Percentiles rank a stretch among this genome's conserved stretches.
Evolutionary conservation across 2,888 invertebrate species (phyloP).

Genomic region (Blera fallax): DNA sequence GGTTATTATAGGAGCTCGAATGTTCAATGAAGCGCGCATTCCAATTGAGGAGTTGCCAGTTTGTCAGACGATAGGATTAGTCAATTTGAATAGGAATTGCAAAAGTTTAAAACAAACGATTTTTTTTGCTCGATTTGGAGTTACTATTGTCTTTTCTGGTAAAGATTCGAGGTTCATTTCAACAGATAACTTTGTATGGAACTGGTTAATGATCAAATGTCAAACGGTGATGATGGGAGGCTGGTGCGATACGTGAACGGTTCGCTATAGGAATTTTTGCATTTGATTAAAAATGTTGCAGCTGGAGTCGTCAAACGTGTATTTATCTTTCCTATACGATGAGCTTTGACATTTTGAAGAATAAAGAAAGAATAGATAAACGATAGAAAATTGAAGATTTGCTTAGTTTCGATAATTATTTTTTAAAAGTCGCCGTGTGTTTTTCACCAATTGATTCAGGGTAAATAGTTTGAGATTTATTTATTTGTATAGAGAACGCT

Average conservation of each 20-base stretch:
- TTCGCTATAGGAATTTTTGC: not conserved
- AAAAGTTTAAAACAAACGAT: slow-evolving; percentile 1
- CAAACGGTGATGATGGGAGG: slow-evolving; percentile 19
- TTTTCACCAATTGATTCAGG: not conserved
- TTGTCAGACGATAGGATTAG: not conserved
- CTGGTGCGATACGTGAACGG: not conserved
- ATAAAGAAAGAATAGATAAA: not conserved
- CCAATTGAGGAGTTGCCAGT: not conserved
- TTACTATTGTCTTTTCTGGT: not conserved
- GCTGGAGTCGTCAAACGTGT: not conserved
- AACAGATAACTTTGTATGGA: not conserved
- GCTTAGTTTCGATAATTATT: not conserved
- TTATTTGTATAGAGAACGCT: too few relatives aligned
- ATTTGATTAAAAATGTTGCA: not conserved
- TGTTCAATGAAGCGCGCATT: slow-evolving; percentile 11
- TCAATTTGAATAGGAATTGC: slow-evolving; percentile 29
- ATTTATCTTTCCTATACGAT: not conserved
- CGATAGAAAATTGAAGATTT: not conserved
- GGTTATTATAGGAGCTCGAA: not conserved
- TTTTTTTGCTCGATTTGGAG: not conserved
- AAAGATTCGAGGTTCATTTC: slow-evolving; percentile 6
- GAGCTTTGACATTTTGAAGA: slow-evolving; percentile 22
- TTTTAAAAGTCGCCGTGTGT: not conserved
- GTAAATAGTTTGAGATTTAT: too few relatives aligned
- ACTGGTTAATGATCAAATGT: slow-evolving; percentile 50